Evolutionary conservation across 2,113 vertebrate genomes (phyloP), one percentile per base, ranked within the genome.

Genomic region (Bagarius yarrelli): DNA sequence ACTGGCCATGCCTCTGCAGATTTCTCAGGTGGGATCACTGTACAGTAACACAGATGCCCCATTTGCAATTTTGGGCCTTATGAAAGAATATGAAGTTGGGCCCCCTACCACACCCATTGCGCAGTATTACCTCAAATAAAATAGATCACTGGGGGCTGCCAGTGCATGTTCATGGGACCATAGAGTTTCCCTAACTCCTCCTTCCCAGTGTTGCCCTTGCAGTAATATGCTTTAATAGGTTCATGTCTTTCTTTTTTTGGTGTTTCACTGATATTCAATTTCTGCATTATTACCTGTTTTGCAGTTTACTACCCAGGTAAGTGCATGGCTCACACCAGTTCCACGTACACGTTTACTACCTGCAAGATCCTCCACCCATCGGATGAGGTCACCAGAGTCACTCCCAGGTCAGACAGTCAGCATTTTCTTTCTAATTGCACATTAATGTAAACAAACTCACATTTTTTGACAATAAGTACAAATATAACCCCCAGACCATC

Each of bases 261-360:
- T 40, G 9, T n/a, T n/a, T n/a, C n/a, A n/a, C n/a, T n/a, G n/a
- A n/a, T n/a, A n/a, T n/a, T 40, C n/a, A 13, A 21, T 36, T 67
- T n/a, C 23, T 67, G 21, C 21, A 40, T 67, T 66, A 3, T 60
- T 81, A 40, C 78, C 4, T 74, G 8, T 78, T 66, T 88, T 89
- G 92, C 90, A 95, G 95, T 94, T 32, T 94, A 96, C 90, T 95
- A 96, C 89, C 98, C 98, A 72, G 98, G 98, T 85, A 99, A 99
- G 92, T 96, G 96, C 92, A 98, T 99, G 97, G 98, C 96, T 81
- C 96, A 99, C 93, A 99, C 98, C 90, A 99, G 95, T 91, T 98
- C 97, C 57, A 99, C 97, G 82, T 99, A 97, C 92, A 99, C 98
- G 87, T 99, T 98, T 88, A 99, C 97, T 78, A 99, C 96, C 85